A percentile compares a stretch with the other conserved stretches of the same genome.
phyloP scores from a whole-genome alignment of 2,113 vertebrate species.

The Myxocyprinus asiaticus region DNA sequence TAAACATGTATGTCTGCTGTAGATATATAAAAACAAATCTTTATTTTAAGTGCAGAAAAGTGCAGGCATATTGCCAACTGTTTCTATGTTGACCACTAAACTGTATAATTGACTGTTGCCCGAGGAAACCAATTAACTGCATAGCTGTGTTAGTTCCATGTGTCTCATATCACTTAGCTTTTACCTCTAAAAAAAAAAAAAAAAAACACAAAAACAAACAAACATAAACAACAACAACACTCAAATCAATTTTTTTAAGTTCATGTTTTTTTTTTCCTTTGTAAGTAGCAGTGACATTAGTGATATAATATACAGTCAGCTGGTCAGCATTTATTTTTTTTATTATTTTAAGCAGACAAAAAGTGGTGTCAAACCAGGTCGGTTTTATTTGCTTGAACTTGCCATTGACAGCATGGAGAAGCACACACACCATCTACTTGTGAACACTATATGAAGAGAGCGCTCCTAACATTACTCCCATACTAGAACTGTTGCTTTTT shows the following conservation, averaged over 20 bases:
- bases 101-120: too few relatives aligned
- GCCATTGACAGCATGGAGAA: neutral
- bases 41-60: too few relatives aligned
- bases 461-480: conserved; percentile 21
- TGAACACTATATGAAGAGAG: conserved; percentile 16
- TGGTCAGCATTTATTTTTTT: neutral
- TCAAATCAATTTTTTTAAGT: neutral
- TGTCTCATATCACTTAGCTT: neutral
- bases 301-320: neutral
- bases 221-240: too few relatives aligned
- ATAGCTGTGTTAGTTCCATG: neutral
- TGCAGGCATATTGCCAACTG: too few relatives aligned
- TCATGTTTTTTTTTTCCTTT: neutral
- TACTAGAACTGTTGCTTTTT: conserved; percentile 8
- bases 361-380: neutral
- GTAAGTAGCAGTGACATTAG: neutral
- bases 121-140: too few relatives aligned
- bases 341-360: too few relatives aligned
- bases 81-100: too few relatives aligned
- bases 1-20: too few relatives aligned
- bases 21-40: too few relatives aligned
- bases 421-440: neutral
- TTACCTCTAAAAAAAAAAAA: too few relatives aligned
- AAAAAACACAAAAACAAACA: too few relatives aligned
- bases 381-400: conserved; percentile 2